phyloP scores from a whole-genome alignment of 2,113 vertebrate species.

The Gobiocypris rarus region DNA sequence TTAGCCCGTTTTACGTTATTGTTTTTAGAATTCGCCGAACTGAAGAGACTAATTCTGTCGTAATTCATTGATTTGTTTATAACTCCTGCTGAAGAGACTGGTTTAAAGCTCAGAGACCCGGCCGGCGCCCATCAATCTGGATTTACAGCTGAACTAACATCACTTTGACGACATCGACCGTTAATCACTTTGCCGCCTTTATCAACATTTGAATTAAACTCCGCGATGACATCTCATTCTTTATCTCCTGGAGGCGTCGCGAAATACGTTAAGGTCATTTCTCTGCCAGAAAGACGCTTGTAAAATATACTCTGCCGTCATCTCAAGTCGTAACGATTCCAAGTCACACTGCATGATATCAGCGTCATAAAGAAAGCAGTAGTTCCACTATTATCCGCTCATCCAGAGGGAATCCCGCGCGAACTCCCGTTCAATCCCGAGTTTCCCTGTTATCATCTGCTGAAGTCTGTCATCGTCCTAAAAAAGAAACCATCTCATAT shows the following conservation, averaged over 20 bases:
- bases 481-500: not conserved
- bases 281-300: not conserved
- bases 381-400: not conserved
- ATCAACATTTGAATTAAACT: not conserved
- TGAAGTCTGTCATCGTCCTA: not conserved
- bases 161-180: not conserved
- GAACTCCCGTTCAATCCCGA: not conserved
- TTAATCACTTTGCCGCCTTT: not conserved
- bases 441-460: not conserved
- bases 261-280: not conserved
- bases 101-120: not conserved
- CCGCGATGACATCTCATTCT: not conserved
- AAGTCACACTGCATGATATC: not conserved
- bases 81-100: not conserved
- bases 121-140: not conserved
- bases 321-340: too few species aligned
- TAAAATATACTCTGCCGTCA: not conserved
- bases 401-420: not conserved
- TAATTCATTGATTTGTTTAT: not conserved
- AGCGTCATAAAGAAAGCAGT: not conserved
- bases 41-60: not conserved
- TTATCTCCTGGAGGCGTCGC: not conserved
- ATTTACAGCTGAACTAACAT: not conserved
- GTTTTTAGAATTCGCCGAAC: not conserved
- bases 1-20: not conserved